Percentiles rank a stretch among this genome's conserved stretches.
Evolutionary conservation across 2,113 vertebrate genomes (phyloP).

Genomic region (Coryphaenoides rupestris): DNA sequence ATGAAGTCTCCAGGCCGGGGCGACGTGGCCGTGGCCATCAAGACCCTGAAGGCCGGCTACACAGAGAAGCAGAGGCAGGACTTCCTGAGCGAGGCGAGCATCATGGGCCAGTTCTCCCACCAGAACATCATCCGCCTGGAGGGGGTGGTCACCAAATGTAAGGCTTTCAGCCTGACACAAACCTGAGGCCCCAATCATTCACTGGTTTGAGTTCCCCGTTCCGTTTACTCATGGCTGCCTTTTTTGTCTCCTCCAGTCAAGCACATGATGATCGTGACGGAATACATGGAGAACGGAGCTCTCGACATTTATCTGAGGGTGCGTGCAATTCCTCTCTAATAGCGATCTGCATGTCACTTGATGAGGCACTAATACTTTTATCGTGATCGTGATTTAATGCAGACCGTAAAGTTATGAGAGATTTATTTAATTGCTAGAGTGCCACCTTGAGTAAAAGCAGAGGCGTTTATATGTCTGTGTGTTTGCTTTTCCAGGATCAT

Average conservation of each 20-base stretch:
- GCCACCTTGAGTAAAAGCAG: neutral
- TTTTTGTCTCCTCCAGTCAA: conserved; percentile 76
- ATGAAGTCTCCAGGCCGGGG: conserved; percentile 78
- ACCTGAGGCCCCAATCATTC: neutral
- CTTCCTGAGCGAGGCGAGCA: conserved; percentile 93
- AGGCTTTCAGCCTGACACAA: conserved; percentile 47
- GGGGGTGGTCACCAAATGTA: conserved; percentile 94
- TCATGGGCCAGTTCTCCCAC: conserved; percentile 98
- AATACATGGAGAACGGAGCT: conserved; percentile 96
- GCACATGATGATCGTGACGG: conserved; percentile 92
- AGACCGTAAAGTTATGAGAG: neutral
- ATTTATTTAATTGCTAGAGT: neutral
- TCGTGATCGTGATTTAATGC: neutral
- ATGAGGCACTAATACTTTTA: neutral
- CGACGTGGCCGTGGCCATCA: conserved; percentile 88
- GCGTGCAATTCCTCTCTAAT: conserved; percentile 26
- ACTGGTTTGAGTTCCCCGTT: neutral
- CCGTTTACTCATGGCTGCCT: neutral
- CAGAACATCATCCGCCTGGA: conserved; percentile 95
- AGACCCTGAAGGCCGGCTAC: conserved; percentile 91
- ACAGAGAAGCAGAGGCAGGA: conserved; percentile 93
- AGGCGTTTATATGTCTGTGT: neutral
- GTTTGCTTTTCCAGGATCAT: conserved; percentile 74
- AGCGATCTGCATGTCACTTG: neutral
- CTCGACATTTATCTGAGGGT: conserved; percentile 94